Percentiles rank a stretch among this genome's conserved stretches.
Conservation (phyloP, 2,113 vertebrate species). For the Pygoscelis adeliae region DNA sequence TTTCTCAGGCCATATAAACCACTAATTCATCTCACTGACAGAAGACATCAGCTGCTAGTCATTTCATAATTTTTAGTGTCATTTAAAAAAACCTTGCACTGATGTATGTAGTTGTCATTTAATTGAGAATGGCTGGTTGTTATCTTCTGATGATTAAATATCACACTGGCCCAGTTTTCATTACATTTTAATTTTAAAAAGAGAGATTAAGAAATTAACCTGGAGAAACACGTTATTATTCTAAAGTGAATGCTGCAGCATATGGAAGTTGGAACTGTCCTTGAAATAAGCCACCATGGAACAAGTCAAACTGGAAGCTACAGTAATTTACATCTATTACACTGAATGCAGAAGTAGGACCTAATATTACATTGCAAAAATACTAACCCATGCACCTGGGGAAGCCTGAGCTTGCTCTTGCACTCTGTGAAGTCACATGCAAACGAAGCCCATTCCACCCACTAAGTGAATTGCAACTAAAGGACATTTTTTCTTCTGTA, state of each 20-base stretch:
- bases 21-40: conserved; percentile 1
- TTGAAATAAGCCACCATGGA: not conserved
- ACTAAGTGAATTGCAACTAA: not conserved
- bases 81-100: not conserved
- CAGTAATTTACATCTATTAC: not conserved
- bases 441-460: not conserved
- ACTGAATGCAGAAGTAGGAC: not conserved
- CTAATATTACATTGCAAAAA: not conserved
- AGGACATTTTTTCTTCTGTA: not conserved
- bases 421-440: not conserved
- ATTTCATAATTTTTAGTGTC: not conserved
- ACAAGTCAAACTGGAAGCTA: not conserved
- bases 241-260: not conserved
- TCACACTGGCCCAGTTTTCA: not conserved
- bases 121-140: not conserved
- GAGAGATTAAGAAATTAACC: not conserved
- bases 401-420: not conserved
- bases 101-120: not conserved
- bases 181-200: not conserved
- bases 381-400: not conserved
- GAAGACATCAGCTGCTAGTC: not conserved
- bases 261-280: not conserved
- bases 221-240: not conserved
- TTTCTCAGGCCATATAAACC: conserved; percentile 1
- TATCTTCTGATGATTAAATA: not conserved